Evolutionary conservation across 2,888 invertebrate species (phyloP), one percentile per base, ranked within the genome.

Genomic region (Andricus quercusramuli): DNA sequence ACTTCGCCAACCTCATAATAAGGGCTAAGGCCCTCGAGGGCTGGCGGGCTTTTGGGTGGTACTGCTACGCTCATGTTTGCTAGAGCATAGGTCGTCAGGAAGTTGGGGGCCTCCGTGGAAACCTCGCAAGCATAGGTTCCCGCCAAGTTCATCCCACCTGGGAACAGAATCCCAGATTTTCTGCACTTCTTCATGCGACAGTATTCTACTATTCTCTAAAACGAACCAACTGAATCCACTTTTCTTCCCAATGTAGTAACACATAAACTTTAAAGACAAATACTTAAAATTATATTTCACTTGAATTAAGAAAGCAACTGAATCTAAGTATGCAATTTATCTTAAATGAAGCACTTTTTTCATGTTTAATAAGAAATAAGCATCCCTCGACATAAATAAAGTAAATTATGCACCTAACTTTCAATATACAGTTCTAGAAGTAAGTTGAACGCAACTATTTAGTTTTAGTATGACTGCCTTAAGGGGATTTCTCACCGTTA

Each of bases 111-210:
- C 80, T 92, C 92, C 29, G 89, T 87, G 51, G 91, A 89, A 79
- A 92, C 91, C 84, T 92, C 92, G 84, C 92, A 92, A 29, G 83
- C 87, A 82, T 92, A 92, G 20, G 87, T 83, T 37, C 92, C 92
- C 65, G 89, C 88, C 78, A 91, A 84, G 82, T 86, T 86, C 70
- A 86, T 85, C 70, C 86, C 86, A 79, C 86, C 89, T 89, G 85
- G 47, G 82, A 83, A 67, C 62, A 62, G 25, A 62, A 62, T 62
- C 13, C 62, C 22, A 4, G 62, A 22, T 25, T 62, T 62, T 62
- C 62, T 62, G 25, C 15, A 62, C 3, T 62, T 62, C 25, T 62
- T 4, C 15, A 25, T 22, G 25, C 25, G 62, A 62, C 62, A 62
- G 25, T 62, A 8, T 62, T 62, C 62, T 62, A 62, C 15, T 62